Evolutionary conservation across 2,797 vertebrate genomes (phyloP).

Genomic region (Sebastes hopkinsi): DNA sequence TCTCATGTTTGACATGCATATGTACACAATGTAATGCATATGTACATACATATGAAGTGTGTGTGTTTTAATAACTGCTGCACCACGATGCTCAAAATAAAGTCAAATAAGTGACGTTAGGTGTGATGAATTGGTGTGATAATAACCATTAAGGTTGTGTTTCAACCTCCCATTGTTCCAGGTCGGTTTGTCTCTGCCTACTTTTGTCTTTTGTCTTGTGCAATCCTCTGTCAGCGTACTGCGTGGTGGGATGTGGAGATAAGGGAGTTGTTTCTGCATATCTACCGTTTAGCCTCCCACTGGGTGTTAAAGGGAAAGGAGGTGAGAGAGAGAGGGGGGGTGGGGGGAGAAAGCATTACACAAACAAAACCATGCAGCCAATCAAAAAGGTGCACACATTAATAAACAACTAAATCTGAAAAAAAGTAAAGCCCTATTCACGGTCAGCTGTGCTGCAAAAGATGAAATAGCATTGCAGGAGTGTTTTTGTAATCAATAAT

Average conservation of each 20-base stretch:
- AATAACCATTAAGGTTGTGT: slow-evolving; percentile 23
- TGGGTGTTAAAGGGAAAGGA: slow-evolving; percentile 23
- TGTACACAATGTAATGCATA: background rate
- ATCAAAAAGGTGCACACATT: slow-evolving; percentile 15
- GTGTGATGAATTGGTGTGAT: slow-evolving; percentile 12
- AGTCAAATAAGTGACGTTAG: background rate
- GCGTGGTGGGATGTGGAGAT: slow-evolving; percentile 47
- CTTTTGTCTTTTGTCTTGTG: slow-evolving; percentile 57
- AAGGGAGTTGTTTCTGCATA: slow-evolving; percentile 62
- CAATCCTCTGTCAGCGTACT: slow-evolving; percentile 21
- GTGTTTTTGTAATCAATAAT: slow-evolving; percentile 83
- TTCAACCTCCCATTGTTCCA: slow-evolving; percentile 37
- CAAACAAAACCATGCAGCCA: slow-evolving; percentile 37
- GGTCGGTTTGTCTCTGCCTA: slow-evolving; percentile 28
- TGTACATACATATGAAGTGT: background rate
- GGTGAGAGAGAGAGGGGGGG: background rate
- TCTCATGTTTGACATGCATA: background rate
- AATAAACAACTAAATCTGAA: slow-evolving; percentile 29
- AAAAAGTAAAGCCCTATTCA: slow-evolving; percentile 38
- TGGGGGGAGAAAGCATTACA: background rate
- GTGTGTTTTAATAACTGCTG: background rate
- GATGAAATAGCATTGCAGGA: slow-evolving; percentile 79
- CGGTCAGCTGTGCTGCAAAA: slow-evolving; percentile 55
- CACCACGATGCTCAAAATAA: background rate
- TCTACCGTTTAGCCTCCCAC: slow-evolving; percentile 58